A percentile compares a stretch with the other conserved stretches of the same genome.
phyloP scores from a whole-genome alignment of 2,113 vertebrate species.

The Hyla sarda region DNA sequence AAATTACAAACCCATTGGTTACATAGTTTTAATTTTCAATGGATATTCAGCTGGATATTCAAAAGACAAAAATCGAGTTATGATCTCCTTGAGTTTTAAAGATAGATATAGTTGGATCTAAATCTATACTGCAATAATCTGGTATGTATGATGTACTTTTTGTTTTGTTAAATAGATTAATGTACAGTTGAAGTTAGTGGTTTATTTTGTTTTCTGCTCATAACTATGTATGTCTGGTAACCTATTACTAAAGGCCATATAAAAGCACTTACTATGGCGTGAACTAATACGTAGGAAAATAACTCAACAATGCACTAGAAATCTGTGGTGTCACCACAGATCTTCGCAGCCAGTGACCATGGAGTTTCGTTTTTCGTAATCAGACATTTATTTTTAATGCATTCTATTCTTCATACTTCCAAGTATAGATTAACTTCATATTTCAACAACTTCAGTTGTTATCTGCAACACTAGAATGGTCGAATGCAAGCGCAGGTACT shows the following conservation, averaged over 20 bases:
- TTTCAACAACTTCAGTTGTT: neutral
- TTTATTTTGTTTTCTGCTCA: too few relatives aligned
- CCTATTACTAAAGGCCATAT: neutral
- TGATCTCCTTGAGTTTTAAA: too few relatives aligned
- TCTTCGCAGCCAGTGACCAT: neutral
- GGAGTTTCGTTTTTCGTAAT: neutral
- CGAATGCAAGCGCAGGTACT: neutral
- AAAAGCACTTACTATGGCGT: neutral
- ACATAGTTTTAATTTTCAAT: too few relatives aligned
- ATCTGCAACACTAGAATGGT: neutral
- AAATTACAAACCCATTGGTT: too few relatives aligned
- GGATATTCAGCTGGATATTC: too few relatives aligned
- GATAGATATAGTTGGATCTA: too few relatives aligned
- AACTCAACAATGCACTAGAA: neutral
- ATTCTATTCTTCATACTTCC: neutral
- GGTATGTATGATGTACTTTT: too few relatives aligned
- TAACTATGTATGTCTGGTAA: too few relatives aligned
- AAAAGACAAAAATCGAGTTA: too few relatives aligned
- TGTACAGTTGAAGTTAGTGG: too few relatives aligned
- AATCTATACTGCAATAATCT: too few relatives aligned
- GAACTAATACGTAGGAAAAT: neutral
- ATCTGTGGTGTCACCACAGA: neutral
- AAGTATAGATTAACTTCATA: neutral
- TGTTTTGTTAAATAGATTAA: too few relatives aligned
- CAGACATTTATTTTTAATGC: neutral